Evolutionary conservation across 2,797 vertebrate genomes (phyloP), one percentile per base, ranked within the genome.

Genomic region (Denticeps clupeoides): DNA sequence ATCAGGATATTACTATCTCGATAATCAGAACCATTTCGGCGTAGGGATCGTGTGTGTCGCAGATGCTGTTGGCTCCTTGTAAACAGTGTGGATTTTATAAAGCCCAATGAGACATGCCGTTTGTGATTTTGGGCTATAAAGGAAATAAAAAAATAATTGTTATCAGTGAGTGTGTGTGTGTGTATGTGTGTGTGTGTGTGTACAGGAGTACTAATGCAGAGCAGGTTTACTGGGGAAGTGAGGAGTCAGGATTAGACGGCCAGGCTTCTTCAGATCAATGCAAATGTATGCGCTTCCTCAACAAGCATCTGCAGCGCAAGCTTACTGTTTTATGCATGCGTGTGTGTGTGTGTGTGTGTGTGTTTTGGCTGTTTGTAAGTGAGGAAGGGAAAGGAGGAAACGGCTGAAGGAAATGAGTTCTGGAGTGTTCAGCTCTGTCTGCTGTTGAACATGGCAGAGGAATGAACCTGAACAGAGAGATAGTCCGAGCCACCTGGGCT

Each of bases 211-310:
- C n/a, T n/a, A n/a, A n/a, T n/a, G n/a, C n/a, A n/a, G n/a, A n/a
- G n/a, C n/a, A n/a, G n/a, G n/a, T n/a, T n/a, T n/a, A n/a, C n/a
- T n/a, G n/a, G n/a, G n/a, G n/a, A n/a, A n/a, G n/a, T n/a, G n/a
- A n/a, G n/a, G n/a, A n/a, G n/a, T n/a, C n/a, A n/a, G n/a, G n/a
- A n/a, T n/a, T n/a, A n/a, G n/a, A n/a, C n/a, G n/a, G n/a, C n/a
- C n/a, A n/a, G 73, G 68, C 73, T 68, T 56, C 65, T 67, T 71
- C 74, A 71, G 76, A 74, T 75, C 62, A 73, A 82, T 82, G 75
- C 74, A 80, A 81, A 82, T 81, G 67, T 68, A 78, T 77, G 71
- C 68, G 58, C 77, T 79, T 79, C 64, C 59, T 13, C 25, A 60
- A 56, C 60, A 69, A 72, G 73, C 73, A 74, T 75, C 68, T 73